Evolutionary conservation across 2,888 invertebrate species (phyloP), one percentile per base, ranked within the genome.

Genomic region (Aphodius granarius): DNA sequence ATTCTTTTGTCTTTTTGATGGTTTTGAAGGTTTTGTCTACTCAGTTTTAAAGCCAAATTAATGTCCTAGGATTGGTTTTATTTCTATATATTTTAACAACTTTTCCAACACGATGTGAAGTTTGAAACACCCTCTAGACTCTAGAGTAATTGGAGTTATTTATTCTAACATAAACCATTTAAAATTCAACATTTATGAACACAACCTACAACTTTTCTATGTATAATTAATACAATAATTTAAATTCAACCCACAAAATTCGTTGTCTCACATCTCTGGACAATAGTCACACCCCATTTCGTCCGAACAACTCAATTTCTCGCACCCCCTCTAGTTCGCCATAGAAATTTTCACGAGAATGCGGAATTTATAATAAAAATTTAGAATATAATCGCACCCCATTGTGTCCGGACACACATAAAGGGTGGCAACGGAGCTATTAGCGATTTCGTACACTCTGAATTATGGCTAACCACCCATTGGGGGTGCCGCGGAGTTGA

Each of bases 381-480:
- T 9, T 43, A 6, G 43, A 43, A 43, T 68, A 19, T 68, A 68
- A 68, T 68, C 20, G 20, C 76, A 71, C 76, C 76, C 76, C 76
- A 71, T 72, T 72, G 74, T 66, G 72, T 71, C 68, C 22, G 66
- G 63, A 21, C 62, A 63, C 22, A 17, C 19, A 73, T 73, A 75
- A 70, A 75, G 70, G 73, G 71, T 72, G 76, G n/a, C 76, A 76
- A 74, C 20, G 21, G 23, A 22, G 66, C 71, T 66, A 71, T 77
- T 77, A 75, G 73, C 74, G 73, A 75, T 75, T 77, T 75, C 65
- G 65, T 73, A 65, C 65, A 71, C 23, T 70, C 73, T 43, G 73
- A 71, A 75, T 74, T 71, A 73, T 76, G 62, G 70, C 21, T 18
- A 76, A 66, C 76, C 76, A 76, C 76, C 76, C 73, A 68, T 21